Evolutionary conservation across 2,888 invertebrate genomes (phyloP), one percentile per base, ranked within the genome.

Genomic region (Chrysodeixis includens): DNA sequence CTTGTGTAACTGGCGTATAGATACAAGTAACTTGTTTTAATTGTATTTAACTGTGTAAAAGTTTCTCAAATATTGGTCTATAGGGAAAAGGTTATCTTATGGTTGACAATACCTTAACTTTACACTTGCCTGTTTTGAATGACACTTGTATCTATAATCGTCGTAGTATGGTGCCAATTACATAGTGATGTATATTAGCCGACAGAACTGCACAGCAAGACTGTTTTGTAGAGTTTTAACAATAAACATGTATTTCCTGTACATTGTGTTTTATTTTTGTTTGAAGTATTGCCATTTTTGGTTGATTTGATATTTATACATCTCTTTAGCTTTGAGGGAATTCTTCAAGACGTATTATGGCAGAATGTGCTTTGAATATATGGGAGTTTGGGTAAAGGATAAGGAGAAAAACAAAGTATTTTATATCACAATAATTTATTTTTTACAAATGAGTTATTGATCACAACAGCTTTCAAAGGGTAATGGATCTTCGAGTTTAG

Each of bases 341-440:
- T n/a, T n/a, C n/a, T n/a, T n/a, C n/a, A n/a, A n/a, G n/a, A n/a
- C n/a, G n/a, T n/a, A n/a, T n/a, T n/a, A n/a, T n/a, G n/a, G n/a
- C n/a, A n/a, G n/a, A n/a, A n/a, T n/a, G n/a, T n/a, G n/a, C n/a
- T n/a, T n/a, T n/a, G n/a, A 40, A 2, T n/a, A 54, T 32, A 18
- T 20, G 35, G 20, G 53, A n/a, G 9, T 52, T 26, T 46, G 30
- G 14, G 20, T 62, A 12, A 16, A 46, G 40, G 54, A 56, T 54
- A 62, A 74, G 46, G 65, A 63, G 66, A 80, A 81, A 74, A 85
- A 84, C 80, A 74, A 77, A 79, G 69, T 80, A 69, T 83, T 83
- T 90, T 94, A 88, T 95, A 95, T 95, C 95, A 95, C 95, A 95
- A 95, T 95, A 95, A 95, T 95, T 95, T 95, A 95, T 95, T 95